Evolutionary conservation across 2,113 vertebrate genomes (phyloP).

Genomic region (Isurus oxyrinchus): DNA sequence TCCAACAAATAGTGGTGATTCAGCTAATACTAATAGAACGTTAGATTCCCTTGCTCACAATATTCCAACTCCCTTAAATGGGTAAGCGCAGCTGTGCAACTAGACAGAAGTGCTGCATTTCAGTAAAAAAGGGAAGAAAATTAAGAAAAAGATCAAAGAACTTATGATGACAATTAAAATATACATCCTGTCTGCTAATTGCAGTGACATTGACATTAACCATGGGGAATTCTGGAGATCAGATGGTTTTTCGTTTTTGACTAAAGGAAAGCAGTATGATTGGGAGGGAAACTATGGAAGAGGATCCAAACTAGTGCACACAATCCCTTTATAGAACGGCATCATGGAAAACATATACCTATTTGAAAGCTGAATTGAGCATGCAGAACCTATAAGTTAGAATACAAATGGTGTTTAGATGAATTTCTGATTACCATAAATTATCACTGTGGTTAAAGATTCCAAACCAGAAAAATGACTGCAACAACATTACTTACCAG

Average conservation of each 20-base stretch:
- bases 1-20: neutral
- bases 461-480: neutral
- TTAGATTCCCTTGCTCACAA: neutral
- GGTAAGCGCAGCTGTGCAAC: neutral
- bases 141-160: neutral
- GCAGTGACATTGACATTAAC: neutral
- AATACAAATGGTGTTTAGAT: neutral
- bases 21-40: neutral
- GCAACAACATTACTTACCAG: constrained; percentile 71
- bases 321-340: neutral
- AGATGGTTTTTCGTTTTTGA: neutral
- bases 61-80: neutral
- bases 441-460: neutral
- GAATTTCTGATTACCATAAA: neutral
- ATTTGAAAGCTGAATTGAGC: constrained; percentile 3
- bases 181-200: neutral
- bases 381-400: neutral
- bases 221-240: neutral
- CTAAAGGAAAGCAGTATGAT: neutral
- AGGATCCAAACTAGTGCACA: neutral
- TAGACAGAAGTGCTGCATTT: neutral
- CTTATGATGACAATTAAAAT: neutral
- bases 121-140: neutral
- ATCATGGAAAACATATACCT: neutral
- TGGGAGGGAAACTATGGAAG: neutral